Conservation (phyloP, 37 sponge, comb jelly and placozoan genomes). For the Diacarnus erythraeanus region DNA sequence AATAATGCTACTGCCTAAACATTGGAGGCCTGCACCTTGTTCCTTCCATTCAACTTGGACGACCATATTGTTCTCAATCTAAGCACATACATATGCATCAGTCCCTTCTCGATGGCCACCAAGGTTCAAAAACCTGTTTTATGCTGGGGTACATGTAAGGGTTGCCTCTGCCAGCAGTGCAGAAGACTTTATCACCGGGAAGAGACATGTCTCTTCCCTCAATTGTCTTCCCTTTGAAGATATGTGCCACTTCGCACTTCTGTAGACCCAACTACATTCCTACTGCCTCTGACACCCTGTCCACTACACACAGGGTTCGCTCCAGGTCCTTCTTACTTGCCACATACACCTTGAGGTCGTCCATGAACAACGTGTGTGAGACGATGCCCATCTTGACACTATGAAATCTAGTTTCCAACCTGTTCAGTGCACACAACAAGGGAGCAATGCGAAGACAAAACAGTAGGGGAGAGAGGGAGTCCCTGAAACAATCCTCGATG, state of each 20-base stretch:
- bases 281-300: constrained; percentile 8
- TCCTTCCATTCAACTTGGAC: not conserved
- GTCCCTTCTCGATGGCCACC: too few relatives aligned
- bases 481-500: constrained; percentile 39
- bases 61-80: not conserved
- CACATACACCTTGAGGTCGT: constrained; percentile 7
- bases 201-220: not conserved
- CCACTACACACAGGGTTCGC: not conserved
- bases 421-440: constrained; percentile 2
- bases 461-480: constrained; percentile 34
- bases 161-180: not conserved
- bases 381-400: not conserved
- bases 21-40: not conserved
- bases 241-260: constrained; percentile 37
- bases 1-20: not conserved
- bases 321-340: not conserved
- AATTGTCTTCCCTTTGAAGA: not conserved
- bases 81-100: too few relatives aligned
- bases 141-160: constrained; percentile 37
- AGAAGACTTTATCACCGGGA: not conserved
- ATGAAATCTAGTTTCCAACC: too few relatives aligned
- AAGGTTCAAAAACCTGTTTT: constrained; percentile 23
- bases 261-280: constrained; percentile 33
- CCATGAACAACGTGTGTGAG: not conserved
- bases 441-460: constrained; percentile 3